Evolutionary conservation across 1,140 invertebrate genomes (phyloP).

Genomic region (Trachelipus rathkii): DNA sequence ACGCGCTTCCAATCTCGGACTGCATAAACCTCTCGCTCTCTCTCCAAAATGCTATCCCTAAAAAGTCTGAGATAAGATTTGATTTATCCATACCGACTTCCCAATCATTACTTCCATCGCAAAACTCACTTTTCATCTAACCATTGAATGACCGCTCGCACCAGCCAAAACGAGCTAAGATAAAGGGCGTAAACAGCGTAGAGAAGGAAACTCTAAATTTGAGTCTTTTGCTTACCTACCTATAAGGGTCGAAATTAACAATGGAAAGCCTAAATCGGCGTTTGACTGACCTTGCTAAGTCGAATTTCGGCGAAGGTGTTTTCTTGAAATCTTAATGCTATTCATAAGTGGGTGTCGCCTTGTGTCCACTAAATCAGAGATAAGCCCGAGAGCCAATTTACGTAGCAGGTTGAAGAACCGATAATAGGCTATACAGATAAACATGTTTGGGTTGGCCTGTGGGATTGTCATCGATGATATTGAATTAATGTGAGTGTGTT

Average conservation of each 20-base stretch:
- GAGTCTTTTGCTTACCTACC: neutral
- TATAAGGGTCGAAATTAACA: neutral
- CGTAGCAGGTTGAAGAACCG: neutral
- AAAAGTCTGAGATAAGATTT: neutral
- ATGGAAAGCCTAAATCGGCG: neutral
- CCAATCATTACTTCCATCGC: neutral
- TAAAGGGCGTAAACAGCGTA: neutral
- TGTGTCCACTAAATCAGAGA: constrained; percentile 9
- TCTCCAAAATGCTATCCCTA: neutral
- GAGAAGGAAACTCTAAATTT: neutral
- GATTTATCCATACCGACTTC: constrained; percentile 13
- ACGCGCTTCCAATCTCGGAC: neutral
- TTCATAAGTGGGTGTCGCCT: constrained; percentile 11
- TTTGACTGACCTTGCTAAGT: neutral
- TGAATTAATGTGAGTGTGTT: neutral
- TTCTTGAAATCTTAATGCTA: constrained; percentile 11
- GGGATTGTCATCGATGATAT: neutral
- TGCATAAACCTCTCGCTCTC: neutral
- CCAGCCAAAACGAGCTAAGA: neutral
- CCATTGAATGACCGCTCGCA: constrained; percentile 2
- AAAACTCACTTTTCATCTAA: constrained; percentile 9
- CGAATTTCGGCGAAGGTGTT: neutral
- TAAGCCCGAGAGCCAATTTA: neutral
- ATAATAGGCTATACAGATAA: neutral
- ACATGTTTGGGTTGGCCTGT: neutral